Base-by-base conservation (phyloP, 2,113 vertebrate species). In the Pimephales promelas region DNA sequence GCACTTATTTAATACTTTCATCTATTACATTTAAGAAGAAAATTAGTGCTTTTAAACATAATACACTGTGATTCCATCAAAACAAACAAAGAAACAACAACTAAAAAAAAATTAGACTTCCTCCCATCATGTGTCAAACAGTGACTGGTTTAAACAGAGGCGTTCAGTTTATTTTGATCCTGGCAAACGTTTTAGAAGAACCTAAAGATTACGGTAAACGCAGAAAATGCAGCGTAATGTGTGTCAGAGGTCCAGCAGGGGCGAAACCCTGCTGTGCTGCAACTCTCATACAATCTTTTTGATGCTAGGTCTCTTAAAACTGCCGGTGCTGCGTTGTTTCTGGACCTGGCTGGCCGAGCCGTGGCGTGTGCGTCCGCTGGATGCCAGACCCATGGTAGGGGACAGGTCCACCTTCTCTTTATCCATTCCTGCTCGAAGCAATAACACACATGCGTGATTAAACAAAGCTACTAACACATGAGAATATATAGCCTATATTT, bases 331-430 rank as follows among this genome's bases (percentile, higher is more conserved):
- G 89, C 98, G 95, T 90, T 99, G 98, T 93, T 99, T 99, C 89
- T 98, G 98, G 88, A 99, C 98, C 91, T 99, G 98, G 93, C 97
- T 98, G 79, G 98, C 97, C 2, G 98, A 98, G 81, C 97, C 97
- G n/a, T 99, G 98, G 88, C 98, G 97, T 83, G 96, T 98, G 85
- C 98, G 95, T 36, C 96, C 96, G 66, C 96, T 96, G 85, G 94
- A 96, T 93, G 96, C 90, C 89, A 98, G 95, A 59, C 95, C 96
- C 0, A 96, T 92, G 86, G 95, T 97, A 40, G 98, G 97, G 10
- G 98, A 99, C 76, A 99, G 94, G 90, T 99, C 97, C 89, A 98
- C 96, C 31, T 99, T 98, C 93, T 99, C 98, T 90, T 99, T 99
- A 91, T 99, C 97, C 40, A 97, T 96, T 85, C 97, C 98, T 97